phyloP scores from a whole-genome alignment of 2,113 vertebrate genomes.

The Micromys minutus region DNA sequence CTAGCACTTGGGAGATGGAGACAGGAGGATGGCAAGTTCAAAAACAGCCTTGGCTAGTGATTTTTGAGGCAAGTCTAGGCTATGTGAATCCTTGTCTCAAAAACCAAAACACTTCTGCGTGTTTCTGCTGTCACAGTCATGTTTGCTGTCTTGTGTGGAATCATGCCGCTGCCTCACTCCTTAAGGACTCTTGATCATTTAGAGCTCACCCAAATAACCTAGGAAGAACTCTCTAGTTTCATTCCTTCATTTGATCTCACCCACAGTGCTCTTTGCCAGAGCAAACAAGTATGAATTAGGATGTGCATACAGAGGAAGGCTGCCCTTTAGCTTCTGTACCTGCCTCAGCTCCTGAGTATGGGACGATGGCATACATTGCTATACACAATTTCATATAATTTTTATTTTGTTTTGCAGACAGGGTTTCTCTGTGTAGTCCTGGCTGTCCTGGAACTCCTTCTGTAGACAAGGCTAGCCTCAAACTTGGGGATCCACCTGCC shows the following conservation, averaged over 20 bases:
- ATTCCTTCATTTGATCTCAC: not conserved
- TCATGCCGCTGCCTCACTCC: not conserved
- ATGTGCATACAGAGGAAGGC: not conserved
- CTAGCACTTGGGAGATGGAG: not conserved
- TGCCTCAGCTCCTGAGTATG: not conserved
- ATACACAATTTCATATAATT: not conserved
- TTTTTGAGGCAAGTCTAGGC: not conserved
- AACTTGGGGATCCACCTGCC: not conserved
- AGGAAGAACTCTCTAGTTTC: not conserved
- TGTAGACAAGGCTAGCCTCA: not conserved
- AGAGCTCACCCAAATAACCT: not conserved
- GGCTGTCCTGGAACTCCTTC: not conserved
- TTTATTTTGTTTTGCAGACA: not conserved
- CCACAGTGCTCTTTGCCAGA: not conserved
- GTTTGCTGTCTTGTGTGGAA: not conserved
- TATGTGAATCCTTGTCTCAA: not conserved
- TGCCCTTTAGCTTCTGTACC: not conserved
- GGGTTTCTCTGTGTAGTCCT: not conserved
- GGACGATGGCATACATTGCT: not conserved
- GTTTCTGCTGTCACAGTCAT: not conserved
- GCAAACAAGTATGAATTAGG: not conserved
- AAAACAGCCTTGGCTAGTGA: not conserved
- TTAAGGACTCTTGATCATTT: not conserved
- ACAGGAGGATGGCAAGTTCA: not conserved
- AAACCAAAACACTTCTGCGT: not conserved